Conservation (phyloP, 2,888 invertebrate genomes). For the Ormyrus rosae region DNA sequence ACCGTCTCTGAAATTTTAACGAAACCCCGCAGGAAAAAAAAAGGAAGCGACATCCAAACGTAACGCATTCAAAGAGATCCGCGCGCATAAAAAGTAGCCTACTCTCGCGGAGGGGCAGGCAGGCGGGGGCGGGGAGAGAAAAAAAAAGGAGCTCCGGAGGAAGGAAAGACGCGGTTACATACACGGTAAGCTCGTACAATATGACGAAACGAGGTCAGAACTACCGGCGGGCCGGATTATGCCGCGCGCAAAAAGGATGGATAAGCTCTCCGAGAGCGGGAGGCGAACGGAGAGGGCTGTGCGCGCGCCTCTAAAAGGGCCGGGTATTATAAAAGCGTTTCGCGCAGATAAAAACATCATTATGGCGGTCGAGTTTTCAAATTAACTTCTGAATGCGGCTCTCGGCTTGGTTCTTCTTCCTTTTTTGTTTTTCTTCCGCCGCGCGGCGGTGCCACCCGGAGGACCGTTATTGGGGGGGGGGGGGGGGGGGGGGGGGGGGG, state of each 20-base stretch:
- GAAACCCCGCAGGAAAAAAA: no score
- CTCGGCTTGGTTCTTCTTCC: neutral
- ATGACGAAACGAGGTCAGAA: slow-evolving; percentile 46
- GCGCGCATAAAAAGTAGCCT: neutral
- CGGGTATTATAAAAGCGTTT: slow-evolving; percentile 41
- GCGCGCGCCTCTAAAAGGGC: neutral
- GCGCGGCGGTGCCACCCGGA: neutral
- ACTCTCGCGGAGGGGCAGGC: no score
- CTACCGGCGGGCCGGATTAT: neutral
- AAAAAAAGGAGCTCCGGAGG: no score
- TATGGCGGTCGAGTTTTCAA: slow-evolving; percentile 40
- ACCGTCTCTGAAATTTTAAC: no score
- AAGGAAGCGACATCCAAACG: neutral
- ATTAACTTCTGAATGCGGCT: slow-evolving; percentile 39
- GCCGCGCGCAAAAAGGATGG: neutral
- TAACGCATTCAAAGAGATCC: neutral
- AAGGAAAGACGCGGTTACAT: neutral
- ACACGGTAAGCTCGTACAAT: neutral
- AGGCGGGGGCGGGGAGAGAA: no score
- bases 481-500: no score
- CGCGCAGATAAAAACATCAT: slow-evolving; percentile 51
- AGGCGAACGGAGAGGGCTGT: neutral
- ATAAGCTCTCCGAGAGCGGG: neutral
- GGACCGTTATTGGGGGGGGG: slow-evolving; percentile 14
- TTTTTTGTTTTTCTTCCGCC: neutral